Evolutionary conservation across 2,888 invertebrate species (phyloP).

Genomic region (Papilio gigon): DNA sequence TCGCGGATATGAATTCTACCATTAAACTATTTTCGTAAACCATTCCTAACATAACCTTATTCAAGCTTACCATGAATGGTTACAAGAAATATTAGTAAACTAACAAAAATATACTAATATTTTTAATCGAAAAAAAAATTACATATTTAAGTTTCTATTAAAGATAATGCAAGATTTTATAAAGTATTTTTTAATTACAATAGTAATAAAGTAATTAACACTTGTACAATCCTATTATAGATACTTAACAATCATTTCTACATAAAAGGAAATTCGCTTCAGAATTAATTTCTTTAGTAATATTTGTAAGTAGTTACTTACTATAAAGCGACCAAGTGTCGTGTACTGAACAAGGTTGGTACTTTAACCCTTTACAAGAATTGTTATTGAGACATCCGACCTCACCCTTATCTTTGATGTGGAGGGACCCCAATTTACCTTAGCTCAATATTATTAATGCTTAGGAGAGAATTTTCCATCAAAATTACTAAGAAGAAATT

Average conservation of each 20-base stretch:
- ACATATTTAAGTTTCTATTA: too few species aligned
- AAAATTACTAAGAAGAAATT: slow-evolving; percentile 21
- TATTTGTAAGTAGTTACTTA: slow-evolving; percentile 47
- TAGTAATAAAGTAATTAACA: too few species aligned
- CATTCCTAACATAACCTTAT: too few species aligned
- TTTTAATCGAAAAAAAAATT: too few species aligned
- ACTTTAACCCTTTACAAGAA: slow-evolving; percentile 63
- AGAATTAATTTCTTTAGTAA: slow-evolving; percentile 24
- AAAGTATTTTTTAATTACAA: too few species aligned
- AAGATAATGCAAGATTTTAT: too few species aligned
- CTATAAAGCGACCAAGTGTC: slow-evolving; percentile 57
- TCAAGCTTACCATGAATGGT: too few species aligned
- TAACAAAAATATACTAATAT: too few species aligned
- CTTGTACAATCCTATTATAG: too few species aligned
- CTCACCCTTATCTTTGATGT: slow-evolving; percentile 61
- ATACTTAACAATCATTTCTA: neutral
- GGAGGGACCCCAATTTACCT: slow-evolving; percentile 43
- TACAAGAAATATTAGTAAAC: too few species aligned
- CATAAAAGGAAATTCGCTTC: slow-evolving; percentile 7
- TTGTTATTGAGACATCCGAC: slow-evolving; percentile 50
- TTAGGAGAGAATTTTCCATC: slow-evolving; percentile 20
- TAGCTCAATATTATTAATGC: slow-evolving; percentile 39
- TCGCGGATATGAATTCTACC: too few species aligned
- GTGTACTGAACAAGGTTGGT: slow-evolving; percentile 51
- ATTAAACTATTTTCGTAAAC: too few species aligned